Evolutionary conservation across 2,113 vertebrate species (phyloP).

Genomic region (Trematomus loennbergii): DNA sequence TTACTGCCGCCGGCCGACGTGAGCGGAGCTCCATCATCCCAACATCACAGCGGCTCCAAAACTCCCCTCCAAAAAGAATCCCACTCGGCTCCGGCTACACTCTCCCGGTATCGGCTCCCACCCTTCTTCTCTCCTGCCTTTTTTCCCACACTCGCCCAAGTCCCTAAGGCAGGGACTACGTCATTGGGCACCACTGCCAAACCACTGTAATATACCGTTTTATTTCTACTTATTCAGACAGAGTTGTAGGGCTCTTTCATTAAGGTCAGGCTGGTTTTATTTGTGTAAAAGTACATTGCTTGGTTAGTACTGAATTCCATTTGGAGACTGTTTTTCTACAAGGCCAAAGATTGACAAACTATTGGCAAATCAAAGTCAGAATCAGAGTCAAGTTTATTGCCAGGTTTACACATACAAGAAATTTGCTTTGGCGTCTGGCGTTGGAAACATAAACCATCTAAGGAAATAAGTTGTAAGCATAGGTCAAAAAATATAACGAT

Average conservation of each 20-base stretch:
- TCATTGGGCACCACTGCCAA: conserved; percentile 77
- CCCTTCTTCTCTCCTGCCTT: conserved; percentile 70
- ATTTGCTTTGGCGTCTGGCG: too few relatives aligned
- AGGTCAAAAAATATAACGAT: too few relatives aligned
- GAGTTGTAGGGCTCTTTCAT: conserved; percentile 62
- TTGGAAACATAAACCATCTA: too few relatives aligned
- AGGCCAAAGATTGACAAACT: background rate
- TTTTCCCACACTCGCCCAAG: conserved; percentile 83
- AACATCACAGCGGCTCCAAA: conserved; percentile 74
- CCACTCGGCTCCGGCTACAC: conserved; percentile 57
- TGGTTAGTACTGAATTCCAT: conserved; percentile 41
- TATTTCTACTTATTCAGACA: conserved; percentile 74
- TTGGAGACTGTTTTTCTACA: conserved; percentile 19
- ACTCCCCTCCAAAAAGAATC: conserved; percentile 60
- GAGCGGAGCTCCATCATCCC: conserved; percentile 72
- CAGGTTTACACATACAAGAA: too few relatives aligned
- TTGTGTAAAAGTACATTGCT: conserved; percentile 38
- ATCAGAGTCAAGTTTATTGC: too few relatives aligned
- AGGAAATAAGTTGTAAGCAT: too few relatives aligned
- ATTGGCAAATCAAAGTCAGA: too few relatives aligned
- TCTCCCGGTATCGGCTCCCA: conserved; percentile 77
- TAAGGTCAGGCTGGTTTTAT: conserved; percentile 70
- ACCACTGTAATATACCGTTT: conserved; percentile 79
- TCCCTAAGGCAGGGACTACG: conserved; percentile 75
- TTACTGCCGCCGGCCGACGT: conserved; percentile 53